Conservation (phyloP, 2,113 vertebrate genomes). For the Alligator mississippiensis region DNA sequence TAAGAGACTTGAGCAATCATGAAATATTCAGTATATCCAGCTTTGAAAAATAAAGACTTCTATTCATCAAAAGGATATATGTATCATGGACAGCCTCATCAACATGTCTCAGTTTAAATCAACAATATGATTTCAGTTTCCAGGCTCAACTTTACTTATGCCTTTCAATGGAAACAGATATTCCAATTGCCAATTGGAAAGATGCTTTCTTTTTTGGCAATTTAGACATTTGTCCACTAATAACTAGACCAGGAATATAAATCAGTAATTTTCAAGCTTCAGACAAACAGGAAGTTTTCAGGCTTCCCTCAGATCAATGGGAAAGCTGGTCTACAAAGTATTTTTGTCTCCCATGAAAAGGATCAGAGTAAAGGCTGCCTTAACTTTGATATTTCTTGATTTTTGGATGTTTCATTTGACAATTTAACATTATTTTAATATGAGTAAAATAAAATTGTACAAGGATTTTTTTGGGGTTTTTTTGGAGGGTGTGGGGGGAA, state of each 20-base stretch:
- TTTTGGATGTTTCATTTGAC: background rate
- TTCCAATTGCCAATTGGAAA: background rate
- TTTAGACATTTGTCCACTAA: constrained; percentile 32
- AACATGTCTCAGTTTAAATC: background rate
- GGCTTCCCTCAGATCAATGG: background rate
- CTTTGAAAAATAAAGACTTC: background rate
- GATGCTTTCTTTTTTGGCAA: background rate
- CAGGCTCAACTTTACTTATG: constrained; percentile 10
- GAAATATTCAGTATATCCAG: constrained; percentile 5
- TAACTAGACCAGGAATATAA: constrained; percentile 25
- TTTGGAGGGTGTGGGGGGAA: too few species aligned
- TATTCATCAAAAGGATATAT: background rate
- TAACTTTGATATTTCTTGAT: background rate
- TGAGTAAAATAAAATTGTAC: background rate
- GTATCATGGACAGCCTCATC: background rate
- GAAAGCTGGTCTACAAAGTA: background rate
- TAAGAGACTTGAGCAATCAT: background rate
- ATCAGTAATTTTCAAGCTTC: background rate
- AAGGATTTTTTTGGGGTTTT: too few species aligned
- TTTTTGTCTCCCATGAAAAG: background rate
- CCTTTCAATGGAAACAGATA: constrained; percentile 46
- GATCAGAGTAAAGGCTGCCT: background rate
- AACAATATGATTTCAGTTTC: background rate
- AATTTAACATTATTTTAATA: background rate
- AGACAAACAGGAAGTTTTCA: background rate